Evolutionary conservation across 1,140 invertebrate genomes (phyloP), one percentile per base, ranked within the genome.

Genomic region (Whitmania pigra): DNA sequence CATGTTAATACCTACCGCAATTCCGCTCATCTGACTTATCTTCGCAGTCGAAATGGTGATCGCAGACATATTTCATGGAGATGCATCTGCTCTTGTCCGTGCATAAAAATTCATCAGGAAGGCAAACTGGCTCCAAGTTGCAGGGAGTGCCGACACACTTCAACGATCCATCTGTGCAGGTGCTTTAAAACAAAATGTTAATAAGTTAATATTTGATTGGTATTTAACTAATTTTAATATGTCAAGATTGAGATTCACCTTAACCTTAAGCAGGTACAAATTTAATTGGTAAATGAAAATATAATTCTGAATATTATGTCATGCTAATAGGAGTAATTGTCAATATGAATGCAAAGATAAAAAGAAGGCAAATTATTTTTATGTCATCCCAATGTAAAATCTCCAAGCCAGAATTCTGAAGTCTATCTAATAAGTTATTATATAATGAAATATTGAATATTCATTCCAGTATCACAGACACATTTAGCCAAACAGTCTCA

Each of bases 1-100:
- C 5, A 49, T 7, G 43, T 13, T 49, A 49, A 49, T 40, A 71
- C 73, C 11, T 68, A 74, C 73, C 66, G 43, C 75, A 76, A 22
- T 74, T 76, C 0, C 89, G 88, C 86, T 77, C 87, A 83, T 81
- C 88, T 2, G 87, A 87, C 72, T 84, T 85, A 79, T 89, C 89
- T 49, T 77, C 75, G 76, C 91, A 94, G 75, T 93, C 85, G 0
- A 77, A 77, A 63, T 87, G 80, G 0, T 87, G 87, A 78, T 93
- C 86, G 77, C 90, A 92, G 40, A 90, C 81, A 53, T 85, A 82
- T 9, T 81, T 71, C 60, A 83, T 60, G 57, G 67, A 22, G 49
- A 76, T 71, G 55, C 75, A 77, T 36, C 49, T 71, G 22, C 71
- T 31, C 15, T 22, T n/a, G 15, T 25, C 27, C 11, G 20, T 9